Percentiles rank a stretch among this genome's conserved stretches.
phyloP scores from a whole-genome alignment of 2,113 vertebrate genomes.

The Microcebus ravelobensis region DNA sequence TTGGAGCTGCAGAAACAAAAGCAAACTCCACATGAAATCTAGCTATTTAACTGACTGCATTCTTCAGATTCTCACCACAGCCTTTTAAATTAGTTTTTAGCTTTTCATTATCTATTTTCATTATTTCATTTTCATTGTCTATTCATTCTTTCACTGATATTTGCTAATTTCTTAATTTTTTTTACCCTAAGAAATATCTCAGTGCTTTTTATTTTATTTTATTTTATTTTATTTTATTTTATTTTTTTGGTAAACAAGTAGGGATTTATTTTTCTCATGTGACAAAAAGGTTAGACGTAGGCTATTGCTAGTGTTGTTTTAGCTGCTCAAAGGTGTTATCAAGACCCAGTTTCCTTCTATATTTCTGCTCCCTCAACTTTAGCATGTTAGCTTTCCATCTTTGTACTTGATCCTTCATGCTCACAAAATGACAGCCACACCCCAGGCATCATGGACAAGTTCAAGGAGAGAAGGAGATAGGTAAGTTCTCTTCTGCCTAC shows the following conservation, averaged over 20 bases:
- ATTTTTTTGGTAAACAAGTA: not conserved
- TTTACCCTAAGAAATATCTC: not conserved
- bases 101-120: not conserved
- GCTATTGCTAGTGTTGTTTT: not conserved
- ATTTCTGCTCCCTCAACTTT: not conserved
- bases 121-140: too few relatives aligned
- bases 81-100: not conserved
- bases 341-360: not conserved
- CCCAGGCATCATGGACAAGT: not conserved
- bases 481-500: not conserved
- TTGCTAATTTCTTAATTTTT: not conserved
- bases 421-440: not conserved
- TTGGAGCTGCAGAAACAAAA: conserved; percentile 35
- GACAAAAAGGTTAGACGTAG: not conserved
- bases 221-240: not conserved
- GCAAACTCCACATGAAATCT: not conserved
- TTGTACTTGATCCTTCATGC: not conserved
- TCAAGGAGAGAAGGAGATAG: not conserved
- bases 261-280: not conserved
- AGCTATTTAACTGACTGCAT: not conserved
- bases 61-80: not conserved
- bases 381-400: not conserved
- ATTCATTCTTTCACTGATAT: not conserved
- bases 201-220: not conserved
- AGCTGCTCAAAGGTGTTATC: not conserved